phyloP scores from a whole-genome alignment of 2,888 invertebrate species.

The Drosophila nr. fundita region DNA sequence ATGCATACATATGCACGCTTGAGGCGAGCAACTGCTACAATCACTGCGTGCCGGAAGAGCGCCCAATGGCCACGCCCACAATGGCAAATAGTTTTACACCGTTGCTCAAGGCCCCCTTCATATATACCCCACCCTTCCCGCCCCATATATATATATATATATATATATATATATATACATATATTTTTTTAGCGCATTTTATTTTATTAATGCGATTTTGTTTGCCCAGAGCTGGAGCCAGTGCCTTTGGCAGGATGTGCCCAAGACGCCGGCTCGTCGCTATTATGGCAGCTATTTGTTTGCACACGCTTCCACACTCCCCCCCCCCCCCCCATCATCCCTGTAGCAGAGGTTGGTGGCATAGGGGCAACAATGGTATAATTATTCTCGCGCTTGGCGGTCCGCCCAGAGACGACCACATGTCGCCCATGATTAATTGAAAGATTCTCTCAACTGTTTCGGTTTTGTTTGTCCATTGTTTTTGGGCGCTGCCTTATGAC shows the following conservation, averaged over 20 bases:
- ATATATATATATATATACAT: conserved; percentile 3
- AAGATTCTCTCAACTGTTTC: conserved; percentile 70
- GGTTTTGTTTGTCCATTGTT: conserved; percentile 40
- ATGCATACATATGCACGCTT: not conserved
- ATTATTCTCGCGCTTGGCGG: conserved; percentile 77
- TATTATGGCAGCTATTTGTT: conserved; percentile 77
- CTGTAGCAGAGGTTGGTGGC: conserved; percentile 9
- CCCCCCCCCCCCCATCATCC: not conserved
- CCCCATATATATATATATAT: not conserved
- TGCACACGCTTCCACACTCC: conserved; percentile 37
- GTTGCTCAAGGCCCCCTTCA: not conserved
- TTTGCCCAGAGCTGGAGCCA: conserved; percentile 32
- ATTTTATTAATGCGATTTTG: conserved; percentile 71
- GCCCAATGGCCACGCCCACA: conserved; percentile 50
- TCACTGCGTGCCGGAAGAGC: conserved; percentile 17
- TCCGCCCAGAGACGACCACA: conserved; percentile 67
- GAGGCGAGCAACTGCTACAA: conserved; percentile 22
- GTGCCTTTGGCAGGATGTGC: conserved; percentile 31
- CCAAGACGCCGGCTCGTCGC: conserved; percentile 49
- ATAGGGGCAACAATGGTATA: conserved; percentile 61
- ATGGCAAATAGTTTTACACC: conserved; percentile 58
- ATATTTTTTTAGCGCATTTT: conserved; percentile 46
- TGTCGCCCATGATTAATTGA: conserved; percentile 79
- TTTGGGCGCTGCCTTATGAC: conserved; percentile 31
- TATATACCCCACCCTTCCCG: not conserved